These are phyloP conservation scores for Hirtodrosophila histrioides DNA, from an alignment of 2,888 invertebrate species.

Conservation along the genomic window DNA sequence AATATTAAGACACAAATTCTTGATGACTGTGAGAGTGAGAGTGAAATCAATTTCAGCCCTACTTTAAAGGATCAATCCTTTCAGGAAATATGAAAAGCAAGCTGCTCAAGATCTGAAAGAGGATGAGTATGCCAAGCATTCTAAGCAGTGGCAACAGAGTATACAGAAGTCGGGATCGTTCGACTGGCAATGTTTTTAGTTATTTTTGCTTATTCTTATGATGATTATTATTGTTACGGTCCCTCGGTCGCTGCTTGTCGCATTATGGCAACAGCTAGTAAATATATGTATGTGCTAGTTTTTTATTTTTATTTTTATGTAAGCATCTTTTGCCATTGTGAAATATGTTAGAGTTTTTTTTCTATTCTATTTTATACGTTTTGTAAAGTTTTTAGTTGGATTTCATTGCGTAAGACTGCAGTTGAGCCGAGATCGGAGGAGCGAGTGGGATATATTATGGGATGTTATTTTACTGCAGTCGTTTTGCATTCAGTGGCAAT, in stretches of 20 bases:
- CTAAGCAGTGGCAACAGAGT: no score
- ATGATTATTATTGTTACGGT: slow-evolving; percentile 20
- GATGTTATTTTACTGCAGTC: slow-evolving; percentile 8
- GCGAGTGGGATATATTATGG: slow-evolving; percentile 9
- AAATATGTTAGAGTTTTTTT: background rate
- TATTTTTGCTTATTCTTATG: slow-evolving; percentile 8
- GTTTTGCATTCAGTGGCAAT: slow-evolving; percentile 17
- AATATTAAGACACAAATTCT: no score
- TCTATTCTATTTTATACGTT: background rate
- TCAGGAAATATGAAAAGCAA: no score
- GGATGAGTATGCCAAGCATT: no score
- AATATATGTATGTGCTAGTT: background rate
- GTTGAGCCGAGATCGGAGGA: background rate
- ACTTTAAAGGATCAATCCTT: no score
- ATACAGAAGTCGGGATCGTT: no score
- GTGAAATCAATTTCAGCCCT: no score
- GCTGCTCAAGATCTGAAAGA: no score
- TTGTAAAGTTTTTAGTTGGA: slow-evolving; percentile 14
- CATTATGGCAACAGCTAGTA: slow-evolving; percentile 23
- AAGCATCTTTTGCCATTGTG: background rate
- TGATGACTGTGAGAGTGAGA: no score
- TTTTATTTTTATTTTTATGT: no score
- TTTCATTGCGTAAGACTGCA: slow-evolving; percentile 10
- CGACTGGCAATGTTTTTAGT: background rate
- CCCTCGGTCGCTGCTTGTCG: slow-evolving; percentile 13